These are phyloP conservation scores for Oligia strigilis DNA, from an alignment of 2,888 invertebrate species.

Conservation along the genomic window DNA sequence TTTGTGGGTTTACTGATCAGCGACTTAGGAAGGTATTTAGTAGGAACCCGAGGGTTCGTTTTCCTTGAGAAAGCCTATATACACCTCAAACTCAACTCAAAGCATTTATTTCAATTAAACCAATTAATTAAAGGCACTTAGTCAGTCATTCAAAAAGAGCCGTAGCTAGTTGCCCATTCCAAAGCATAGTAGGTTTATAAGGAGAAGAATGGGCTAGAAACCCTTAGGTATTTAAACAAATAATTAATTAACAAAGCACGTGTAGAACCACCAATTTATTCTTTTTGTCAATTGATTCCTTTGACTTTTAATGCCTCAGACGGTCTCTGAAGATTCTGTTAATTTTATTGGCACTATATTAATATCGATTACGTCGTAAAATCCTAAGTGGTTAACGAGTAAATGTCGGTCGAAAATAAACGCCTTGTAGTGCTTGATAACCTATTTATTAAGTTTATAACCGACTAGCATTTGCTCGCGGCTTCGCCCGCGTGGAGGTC, in stretches of 20 bases:
- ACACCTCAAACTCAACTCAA: background rate
- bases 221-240: background rate
- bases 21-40: background rate
- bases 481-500: background rate
- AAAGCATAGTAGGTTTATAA: background rate
- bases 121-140: background rate
- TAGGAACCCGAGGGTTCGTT: too few relatives aligned
- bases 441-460: slow-evolving; percentile 26
- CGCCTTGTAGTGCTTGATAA: slow-evolving; percentile 16
- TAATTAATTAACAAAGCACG: background rate
- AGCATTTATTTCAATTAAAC: background rate
- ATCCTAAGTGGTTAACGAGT: slow-evolving; percentile 63
- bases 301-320: slow-evolving; percentile 20
- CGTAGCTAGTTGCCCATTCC: background rate
- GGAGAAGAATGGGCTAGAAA: background rate
- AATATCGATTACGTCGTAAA: slow-evolving; percentile 71
- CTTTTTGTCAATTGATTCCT: slow-evolving; percentile 28
- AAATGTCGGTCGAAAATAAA: slow-evolving; percentile 49
- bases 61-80: background rate
- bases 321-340: slow-evolving; percentile 49
- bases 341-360: slow-evolving; percentile 68
- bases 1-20: background rate
- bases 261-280: background rate
- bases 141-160: background rate
- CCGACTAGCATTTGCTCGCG: background rate